Conservation (phyloP, 2,888 invertebrate genomes). For the Dioctria rufipes region DNA sequence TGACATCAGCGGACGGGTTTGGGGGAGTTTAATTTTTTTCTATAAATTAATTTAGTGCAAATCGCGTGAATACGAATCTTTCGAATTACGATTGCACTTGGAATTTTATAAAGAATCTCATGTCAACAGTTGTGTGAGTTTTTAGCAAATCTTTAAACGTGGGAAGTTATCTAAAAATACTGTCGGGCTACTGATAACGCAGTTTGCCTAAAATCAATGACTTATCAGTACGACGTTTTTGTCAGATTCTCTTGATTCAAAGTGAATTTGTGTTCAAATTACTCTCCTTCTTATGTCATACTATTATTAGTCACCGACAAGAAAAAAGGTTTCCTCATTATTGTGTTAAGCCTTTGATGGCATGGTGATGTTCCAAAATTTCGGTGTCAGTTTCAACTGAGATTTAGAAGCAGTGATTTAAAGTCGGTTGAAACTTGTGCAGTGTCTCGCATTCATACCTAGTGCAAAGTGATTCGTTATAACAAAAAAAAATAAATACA, state of each 20-base stretch:
- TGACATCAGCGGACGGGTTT: constrained; percentile 12
- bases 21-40: neutral
- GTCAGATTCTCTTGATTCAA: neutral
- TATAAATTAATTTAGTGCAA: neutral
- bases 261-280: constrained; percentile 14
- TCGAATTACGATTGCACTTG: neutral
- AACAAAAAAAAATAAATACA: no score
- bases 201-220: neutral
- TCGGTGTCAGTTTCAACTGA: neutral
- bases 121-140: constrained; percentile 6
- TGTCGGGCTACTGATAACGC: no score
- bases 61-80: neutral
- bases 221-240: neutral
- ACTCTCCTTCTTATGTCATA: constrained; percentile 17
- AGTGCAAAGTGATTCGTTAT: neutral
- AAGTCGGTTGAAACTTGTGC: neutral
- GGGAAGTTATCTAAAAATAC: neutral
- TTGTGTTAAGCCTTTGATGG: neutral
- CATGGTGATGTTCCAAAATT: neutral
- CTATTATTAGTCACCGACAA: constrained; percentile 20
- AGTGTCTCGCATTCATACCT: no score
- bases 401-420: neutral
- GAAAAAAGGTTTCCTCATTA: constrained; percentile 14
- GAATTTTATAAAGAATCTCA: neutral
- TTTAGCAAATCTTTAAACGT: neutral